Conservation (phyloP, 2,113 vertebrate genomes). For the Tor tambroides region DNA sequence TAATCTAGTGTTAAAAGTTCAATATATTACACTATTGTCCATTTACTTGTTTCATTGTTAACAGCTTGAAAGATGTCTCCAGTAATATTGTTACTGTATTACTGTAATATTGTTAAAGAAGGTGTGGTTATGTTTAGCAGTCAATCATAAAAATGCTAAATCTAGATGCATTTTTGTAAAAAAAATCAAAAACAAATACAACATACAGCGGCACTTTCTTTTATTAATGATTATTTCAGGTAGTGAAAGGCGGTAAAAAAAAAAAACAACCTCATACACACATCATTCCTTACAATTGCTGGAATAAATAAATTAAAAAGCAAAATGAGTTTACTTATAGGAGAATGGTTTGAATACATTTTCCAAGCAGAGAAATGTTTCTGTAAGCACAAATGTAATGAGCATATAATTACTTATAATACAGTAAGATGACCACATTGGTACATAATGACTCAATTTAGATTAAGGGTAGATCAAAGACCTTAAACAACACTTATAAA, state of each 20-base stretch:
- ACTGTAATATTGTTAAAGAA: neutral
- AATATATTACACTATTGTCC: too few relatives aligned
- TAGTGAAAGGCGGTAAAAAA: neutral
- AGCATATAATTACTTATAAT: neutral
- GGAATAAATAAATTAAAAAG: neutral
- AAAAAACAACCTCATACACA: neutral
- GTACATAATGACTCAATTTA: neutral
- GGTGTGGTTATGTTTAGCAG: neutral
- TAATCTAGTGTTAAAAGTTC: too few relatives aligned
- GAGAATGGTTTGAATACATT: neutral
- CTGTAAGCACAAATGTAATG: neutral
- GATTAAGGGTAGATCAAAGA: neutral
- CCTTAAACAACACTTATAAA: conserved; percentile 4
- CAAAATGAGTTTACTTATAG: neutral
- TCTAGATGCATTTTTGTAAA: neutral
- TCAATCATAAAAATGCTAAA: neutral
- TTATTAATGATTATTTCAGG: neutral
- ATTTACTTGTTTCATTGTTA: too few relatives aligned
- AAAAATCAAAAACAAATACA: neutral
- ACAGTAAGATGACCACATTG: neutral
- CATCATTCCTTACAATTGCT: neutral
- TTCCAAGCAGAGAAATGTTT: neutral
- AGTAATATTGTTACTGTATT: too few relatives aligned
- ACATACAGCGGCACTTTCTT: neutral
- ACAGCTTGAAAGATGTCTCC: too few relatives aligned